A percentile compares a stretch with the other conserved stretches of the same genome.
Evolutionary conservation across 2,113 vertebrate genomes (phyloP).

Genomic region (Zingel zingel): DNA sequence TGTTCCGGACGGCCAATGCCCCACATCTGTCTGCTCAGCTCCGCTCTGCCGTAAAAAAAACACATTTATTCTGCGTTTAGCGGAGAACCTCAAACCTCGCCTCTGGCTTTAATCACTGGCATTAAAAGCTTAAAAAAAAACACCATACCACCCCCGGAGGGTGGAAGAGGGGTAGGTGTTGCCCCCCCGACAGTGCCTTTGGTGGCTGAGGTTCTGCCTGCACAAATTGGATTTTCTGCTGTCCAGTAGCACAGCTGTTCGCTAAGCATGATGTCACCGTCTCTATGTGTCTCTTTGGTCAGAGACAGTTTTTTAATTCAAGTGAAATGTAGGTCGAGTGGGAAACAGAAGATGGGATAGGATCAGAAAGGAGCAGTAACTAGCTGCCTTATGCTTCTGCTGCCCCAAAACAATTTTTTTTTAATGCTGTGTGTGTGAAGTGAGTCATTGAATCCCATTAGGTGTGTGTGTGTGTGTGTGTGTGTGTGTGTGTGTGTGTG

Average conservation of each 20-base stretch:
- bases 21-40: constrained; percentile 46
- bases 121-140: constrained; percentile 71
- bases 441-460: no score
- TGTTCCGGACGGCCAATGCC: constrained; percentile 16
- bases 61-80: constrained; percentile 34
- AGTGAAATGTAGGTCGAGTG: constrained; percentile 71
- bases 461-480: not conserved
- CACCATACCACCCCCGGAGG: not conserved
- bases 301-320: constrained; percentile 52
- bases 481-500: constrained; percentile 16
- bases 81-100: constrained; percentile 51
- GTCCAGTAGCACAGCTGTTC: constrained; percentile 61
- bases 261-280: constrained; percentile 37
- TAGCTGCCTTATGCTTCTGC: constrained; percentile 40
- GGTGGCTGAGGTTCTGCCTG: constrained; percentile 52
- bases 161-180: constrained; percentile 1
- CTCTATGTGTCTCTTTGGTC: not conserved
- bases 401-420: constrained; percentile 27
- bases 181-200: not conserved
- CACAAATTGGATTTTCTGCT: constrained; percentile 65
- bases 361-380: not conserved
- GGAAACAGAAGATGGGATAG: constrained; percentile 9
- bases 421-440: not conserved
- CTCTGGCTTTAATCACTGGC: constrained; percentile 64
- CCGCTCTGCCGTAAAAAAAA: constrained; percentile 12